These are phyloP conservation scores for Poeciliopsis gracilis DNA, from an alignment of 2,797 vertebrate species.

Conservation along the genomic window DNA sequence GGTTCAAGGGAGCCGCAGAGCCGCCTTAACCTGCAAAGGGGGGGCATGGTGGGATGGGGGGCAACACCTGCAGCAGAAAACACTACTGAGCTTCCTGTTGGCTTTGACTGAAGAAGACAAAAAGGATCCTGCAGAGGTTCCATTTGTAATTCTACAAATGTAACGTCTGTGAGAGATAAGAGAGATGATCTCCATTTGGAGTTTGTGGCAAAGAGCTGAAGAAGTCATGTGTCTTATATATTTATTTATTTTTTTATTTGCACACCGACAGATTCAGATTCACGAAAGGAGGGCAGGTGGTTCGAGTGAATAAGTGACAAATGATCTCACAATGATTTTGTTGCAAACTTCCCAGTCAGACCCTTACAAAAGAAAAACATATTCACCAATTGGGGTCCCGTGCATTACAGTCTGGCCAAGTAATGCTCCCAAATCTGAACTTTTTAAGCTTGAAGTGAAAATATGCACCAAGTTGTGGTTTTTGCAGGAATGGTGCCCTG, in stretches of 20 bases:
- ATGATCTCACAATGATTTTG: neutral
- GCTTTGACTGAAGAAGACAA: neutral
- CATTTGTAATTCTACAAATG: neutral
- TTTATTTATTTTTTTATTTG: too few relatives aligned
- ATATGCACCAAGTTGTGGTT: too few relatives aligned
- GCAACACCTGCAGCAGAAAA: neutral
- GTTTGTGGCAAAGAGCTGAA: neutral
- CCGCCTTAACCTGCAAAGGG: neutral
- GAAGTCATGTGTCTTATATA: neutral
- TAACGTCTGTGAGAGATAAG: neutral
- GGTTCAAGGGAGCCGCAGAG: slow-evolving; percentile 2
- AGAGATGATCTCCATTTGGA: neutral
- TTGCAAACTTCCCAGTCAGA: neutral
- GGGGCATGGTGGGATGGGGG: neutral
- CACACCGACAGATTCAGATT: neutral
- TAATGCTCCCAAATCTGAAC: too few relatives aligned
- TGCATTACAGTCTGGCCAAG: too few relatives aligned
- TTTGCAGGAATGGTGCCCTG: too few relatives aligned
- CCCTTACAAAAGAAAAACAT: too few relatives aligned
- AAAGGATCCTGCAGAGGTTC: neutral
- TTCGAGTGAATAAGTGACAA: too few relatives aligned
- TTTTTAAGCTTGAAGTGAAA: too few relatives aligned
- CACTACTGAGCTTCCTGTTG: neutral
- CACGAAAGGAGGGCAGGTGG: neutral
- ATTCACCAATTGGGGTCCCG: too few relatives aligned